Evolutionary conservation across 2,888 invertebrate genomes (phyloP), one percentile per base, ranked within the genome.

Genomic region (Loripinus fragilis): DNA sequence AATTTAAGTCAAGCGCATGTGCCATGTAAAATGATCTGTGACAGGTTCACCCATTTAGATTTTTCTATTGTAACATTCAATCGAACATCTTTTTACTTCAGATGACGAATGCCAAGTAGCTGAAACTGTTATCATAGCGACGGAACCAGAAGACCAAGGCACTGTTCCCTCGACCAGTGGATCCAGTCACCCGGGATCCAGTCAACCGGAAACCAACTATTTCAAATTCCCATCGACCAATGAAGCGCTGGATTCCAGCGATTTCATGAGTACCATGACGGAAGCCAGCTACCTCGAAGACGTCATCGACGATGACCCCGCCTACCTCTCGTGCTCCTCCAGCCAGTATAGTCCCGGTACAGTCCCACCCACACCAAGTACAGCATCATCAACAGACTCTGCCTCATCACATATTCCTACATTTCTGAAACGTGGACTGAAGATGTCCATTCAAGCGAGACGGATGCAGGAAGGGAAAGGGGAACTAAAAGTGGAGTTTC

Each of bases 371-470:
- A 78, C 80, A 12, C 78, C 80, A 5, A 76, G 76, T 72, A 76
- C 83, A 0, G 76, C 76, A 0, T 72, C 71, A 8, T 69, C 76
- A 5, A 52, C 67, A 0, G 41, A 64, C 25, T 75, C 73, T 2
- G 30, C 50, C 1, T 48, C 66, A 25, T 45, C 78, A 45, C 50
- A 83, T n/a, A 76, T 74, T 17, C 68, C 85, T 15, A 83, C 84
- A 0, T 78, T 89, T 30, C 79, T 89, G 20, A 90, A 91, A 52
- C 88, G 88, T 60, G 88, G 87, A 55, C 76, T 91, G 15, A 86
- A 87, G 52, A 83, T 76, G 45, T 83, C 85, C 28, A 90, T 91
- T 67, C 86, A 87, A 74, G 81, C 83, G 3, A 83, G 89, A 64
- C 73, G 90, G 1, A 74, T 85, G 55, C 77, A 81, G 20, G 84